A percentile compares a stretch with the other conserved stretches of the same genome.
phyloP scores from a whole-genome alignment of 1,140 invertebrate species.

The Pseudomyrmex cubaensis region DNA sequence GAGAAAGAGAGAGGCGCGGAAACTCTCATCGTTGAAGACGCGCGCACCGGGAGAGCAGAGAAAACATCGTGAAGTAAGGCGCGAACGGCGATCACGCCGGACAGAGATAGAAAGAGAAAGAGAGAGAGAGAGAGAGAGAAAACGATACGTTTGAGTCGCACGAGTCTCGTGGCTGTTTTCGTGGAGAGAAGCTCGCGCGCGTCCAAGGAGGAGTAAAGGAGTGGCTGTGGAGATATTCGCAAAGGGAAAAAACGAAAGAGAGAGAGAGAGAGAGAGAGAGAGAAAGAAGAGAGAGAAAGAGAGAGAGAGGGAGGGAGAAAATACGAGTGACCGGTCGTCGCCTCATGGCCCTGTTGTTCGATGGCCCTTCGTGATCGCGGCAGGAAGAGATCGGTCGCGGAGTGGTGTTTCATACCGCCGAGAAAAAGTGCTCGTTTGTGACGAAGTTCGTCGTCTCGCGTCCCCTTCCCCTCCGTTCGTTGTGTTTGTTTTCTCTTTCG shows the following conservation, averaged over 20 bases:
- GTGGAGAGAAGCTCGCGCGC: constrained; percentile 16
- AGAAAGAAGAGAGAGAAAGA: constrained; percentile 11
- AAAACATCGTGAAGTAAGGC: constrained; percentile 29
- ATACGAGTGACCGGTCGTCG: constrained; percentile 54
- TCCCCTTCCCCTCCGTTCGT: constrained; percentile 31
- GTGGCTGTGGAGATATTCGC: constrained; percentile 56
- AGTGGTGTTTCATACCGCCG: constrained; percentile 60
- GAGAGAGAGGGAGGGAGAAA: constrained; percentile 28
- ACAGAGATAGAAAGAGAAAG: too few relatives aligned
- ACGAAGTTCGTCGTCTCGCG: constrained; percentile 28
- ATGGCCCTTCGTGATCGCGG: constrained; percentile 66
- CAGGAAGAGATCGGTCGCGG: constrained; percentile 52
- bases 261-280: constrained; percentile 8
- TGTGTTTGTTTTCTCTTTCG: constrained; percentile 68
- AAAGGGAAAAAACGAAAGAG: constrained; percentile 29
- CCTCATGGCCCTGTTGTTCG: constrained; percentile 70
- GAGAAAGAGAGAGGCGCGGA: constrained; percentile 10
- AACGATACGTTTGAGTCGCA: constrained; percentile 2
- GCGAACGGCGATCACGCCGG: constrained; percentile 10
- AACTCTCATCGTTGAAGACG: constrained; percentile 30
- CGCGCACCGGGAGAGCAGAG: constrained; percentile 58
- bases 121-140: background rate
- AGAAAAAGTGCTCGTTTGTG: constrained; percentile 62
- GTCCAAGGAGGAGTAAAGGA: constrained; percentile 61
- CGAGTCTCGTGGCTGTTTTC: constrained; percentile 41